A percentile compares a stretch with the other conserved stretches of the same genome.
phyloP scores from a whole-genome alignment of 2,113 vertebrate genomes.

The Microtus pennsylvanicus region DNA sequence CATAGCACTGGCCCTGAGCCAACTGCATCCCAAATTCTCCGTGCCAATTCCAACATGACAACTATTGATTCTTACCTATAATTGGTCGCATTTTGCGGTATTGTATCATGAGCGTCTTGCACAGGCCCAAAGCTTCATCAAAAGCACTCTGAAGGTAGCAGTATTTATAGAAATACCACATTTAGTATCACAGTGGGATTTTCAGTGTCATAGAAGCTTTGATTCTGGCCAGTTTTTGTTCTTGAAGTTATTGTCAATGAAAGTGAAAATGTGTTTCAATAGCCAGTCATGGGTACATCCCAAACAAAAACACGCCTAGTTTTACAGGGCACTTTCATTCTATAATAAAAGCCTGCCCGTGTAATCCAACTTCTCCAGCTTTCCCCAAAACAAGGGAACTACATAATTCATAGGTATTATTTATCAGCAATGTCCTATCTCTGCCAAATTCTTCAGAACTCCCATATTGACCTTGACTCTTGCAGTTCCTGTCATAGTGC shows the following conservation, averaged over 20 bases:
- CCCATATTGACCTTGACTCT: slow-evolving; percentile 32
- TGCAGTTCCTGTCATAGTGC: not conserved
- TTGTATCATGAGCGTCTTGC: not conserved
- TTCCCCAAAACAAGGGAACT: not conserved
- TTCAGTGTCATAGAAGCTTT: not conserved
- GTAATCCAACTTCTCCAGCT: not conserved
- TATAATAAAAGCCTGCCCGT: not conserved
- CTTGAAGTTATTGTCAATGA: not conserved
- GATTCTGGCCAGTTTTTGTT: slow-evolving; percentile 2
- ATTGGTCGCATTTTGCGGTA: not conserved
- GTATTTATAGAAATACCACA: not conserved
- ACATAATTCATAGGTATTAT: not conserved
- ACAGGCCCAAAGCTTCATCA: not conserved
- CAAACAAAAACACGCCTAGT: not conserved
- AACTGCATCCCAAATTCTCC: not conserved
- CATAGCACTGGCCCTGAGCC: not conserved
- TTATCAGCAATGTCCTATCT: slow-evolving; percentile 8
- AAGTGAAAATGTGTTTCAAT: not conserved
- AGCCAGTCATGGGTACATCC: not conserved
- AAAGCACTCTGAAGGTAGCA: not conserved
- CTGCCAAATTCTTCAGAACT: not conserved
- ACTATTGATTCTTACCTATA: not conserved
- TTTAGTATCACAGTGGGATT: not conserved
- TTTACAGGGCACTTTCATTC: not conserved
- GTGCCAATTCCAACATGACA: not conserved